Evolutionary conservation across 2,797 vertebrate species (phyloP).

Genomic region (Chelon auratus): DNA sequence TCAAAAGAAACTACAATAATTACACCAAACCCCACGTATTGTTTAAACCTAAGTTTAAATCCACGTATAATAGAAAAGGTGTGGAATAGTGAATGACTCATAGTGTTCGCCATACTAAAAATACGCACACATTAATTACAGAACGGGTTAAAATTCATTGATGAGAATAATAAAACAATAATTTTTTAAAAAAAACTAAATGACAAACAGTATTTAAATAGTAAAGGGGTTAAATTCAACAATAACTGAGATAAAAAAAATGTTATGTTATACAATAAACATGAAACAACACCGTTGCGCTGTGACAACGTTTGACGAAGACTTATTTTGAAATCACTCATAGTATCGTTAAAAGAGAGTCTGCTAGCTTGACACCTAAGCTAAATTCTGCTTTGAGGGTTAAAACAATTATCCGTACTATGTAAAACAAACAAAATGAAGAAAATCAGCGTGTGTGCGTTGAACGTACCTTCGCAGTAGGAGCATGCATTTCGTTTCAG

Average conservation of each 20-base stretch:
- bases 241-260: too few relatives aligned
- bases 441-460: fast-evolving
- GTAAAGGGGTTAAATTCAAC: too few relatives aligned
- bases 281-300: too few relatives aligned
- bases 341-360: background rate
- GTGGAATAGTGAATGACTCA: background rate
- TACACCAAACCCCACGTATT: background rate
- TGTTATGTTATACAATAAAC: too few relatives aligned
- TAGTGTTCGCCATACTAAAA: too few relatives aligned
- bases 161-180: too few relatives aligned
- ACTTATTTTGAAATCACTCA: conserved; percentile 68
- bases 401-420: conserved; percentile 6
- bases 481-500: background rate
- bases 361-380: conserved; percentile 40
- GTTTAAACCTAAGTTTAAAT: background rate
- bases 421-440: background rate
- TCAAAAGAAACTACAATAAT: background rate
- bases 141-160: too few relatives aligned
- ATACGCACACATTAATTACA: too few relatives aligned
- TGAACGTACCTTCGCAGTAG: background rate
- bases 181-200: too few relatives aligned
- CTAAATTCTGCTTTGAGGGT: conserved; percentile 20
- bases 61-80: background rate
- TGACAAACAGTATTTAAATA: too few relatives aligned
- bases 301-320: background rate